Base-by-base conservation (phyloP, 2,797 vertebrate genomes). In the Tragelaphus oryx region DNA sequence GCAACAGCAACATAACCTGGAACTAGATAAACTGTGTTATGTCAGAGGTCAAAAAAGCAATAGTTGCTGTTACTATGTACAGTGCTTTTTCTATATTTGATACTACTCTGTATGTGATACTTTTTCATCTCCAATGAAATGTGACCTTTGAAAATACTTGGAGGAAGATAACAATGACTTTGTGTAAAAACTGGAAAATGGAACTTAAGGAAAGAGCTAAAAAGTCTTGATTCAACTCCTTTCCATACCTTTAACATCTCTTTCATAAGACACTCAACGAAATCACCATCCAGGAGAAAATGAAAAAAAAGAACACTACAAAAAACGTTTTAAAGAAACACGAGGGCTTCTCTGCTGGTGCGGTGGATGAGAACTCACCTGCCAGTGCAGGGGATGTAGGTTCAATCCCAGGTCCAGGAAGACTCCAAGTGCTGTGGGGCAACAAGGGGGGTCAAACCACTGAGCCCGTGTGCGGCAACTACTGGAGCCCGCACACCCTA, bases 71-170 rank as follows among this genome's bases (percentile, higher is more conserved):
- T 75, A n/a, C 30, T 22, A 76, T 57, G 82, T 5, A 22, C 28
- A 22, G 2, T 24, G 5, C 30, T 33, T 33, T 52, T n/a, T 33
- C 75, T 30, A 50, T n/a, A 20, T 50, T 12, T 46, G 52, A 28
- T n/a, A 7, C 30, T 65, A 16, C 65, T 85, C 24, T 78, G 8
- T 24, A 22, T 33, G 37, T 52, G 52, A 28, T 28, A 8, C 17
- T 90, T 41, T 17, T 75, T 88, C n/a, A 92, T 12, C 52, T 62
- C 33, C 85, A 85, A 76, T 82, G 37, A 89, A 79, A n/a, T 55
- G 48, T 85, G 65, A 52, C 13, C 52, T 93, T 85, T 60, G 18
- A 75, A 87, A 41, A 81, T 74, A 44, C 16, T 54, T 54, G 41
- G 24, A 52, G 57, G 8, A 71, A 84, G 84, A 9, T 22, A 62